phyloP scores from a whole-genome alignment of 2,888 invertebrate species.

The Crioceris asparagi region DNA sequence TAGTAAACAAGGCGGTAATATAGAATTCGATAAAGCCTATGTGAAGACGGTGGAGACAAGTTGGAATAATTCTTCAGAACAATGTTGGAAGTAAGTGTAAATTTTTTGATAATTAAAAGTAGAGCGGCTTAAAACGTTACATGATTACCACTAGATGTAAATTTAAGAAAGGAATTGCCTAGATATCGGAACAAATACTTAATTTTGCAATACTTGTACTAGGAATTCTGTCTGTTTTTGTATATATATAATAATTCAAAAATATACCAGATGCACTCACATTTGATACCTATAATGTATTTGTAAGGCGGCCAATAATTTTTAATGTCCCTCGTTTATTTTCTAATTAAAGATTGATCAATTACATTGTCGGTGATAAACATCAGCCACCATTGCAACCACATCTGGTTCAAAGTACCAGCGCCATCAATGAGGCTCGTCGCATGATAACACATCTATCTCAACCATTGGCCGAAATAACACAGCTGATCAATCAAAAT shows the following conservation, averaged over 20 bases:
- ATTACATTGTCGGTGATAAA: conserved; percentile 25
- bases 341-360: conserved; percentile 29
- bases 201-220: no score
- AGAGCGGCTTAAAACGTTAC: no score
- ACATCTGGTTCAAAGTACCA: conserved; percentile 28
- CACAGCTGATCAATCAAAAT: conserved; percentile 30
- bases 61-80: conserved; percentile 22
- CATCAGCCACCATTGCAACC: conserved; percentile 22
- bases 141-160: no score
- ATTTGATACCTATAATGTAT: no score
- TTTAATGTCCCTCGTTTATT: no score
- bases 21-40: conserved; percentile 14
- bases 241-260: no score
- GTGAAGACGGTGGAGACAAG: conserved; percentile 13
- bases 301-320: no score
- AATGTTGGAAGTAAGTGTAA: conserved; percentile 26
- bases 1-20: no score
- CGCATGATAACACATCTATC: conserved; percentile 29
- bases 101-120: not conserved
- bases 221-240: no score
- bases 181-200: no score
- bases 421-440: conserved; percentile 31
- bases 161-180: no score
- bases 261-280: no score
- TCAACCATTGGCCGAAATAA: conserved; percentile 32